Evolutionary conservation across 1,140 invertebrate species (phyloP), one percentile per base, ranked within the genome.

Genomic region (Pogonomyrmex californicus): DNA sequence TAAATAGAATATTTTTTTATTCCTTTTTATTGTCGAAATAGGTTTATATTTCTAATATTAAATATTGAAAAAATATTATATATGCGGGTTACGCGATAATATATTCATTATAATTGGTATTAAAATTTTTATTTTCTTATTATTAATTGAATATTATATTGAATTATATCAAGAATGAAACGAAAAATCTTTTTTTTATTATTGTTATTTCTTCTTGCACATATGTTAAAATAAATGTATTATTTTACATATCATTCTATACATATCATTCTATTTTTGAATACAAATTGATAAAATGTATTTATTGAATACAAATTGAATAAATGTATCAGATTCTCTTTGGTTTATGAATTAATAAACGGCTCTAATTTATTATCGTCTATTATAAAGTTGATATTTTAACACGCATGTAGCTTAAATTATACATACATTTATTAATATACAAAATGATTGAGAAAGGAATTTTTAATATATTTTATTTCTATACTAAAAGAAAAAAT

Each of bases 1-100:
- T 14, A 41, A 85, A 71, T 76, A 51, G n/a, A 38, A 68, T 56
- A 51, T 73, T 54, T 23, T 23, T 23, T 54, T 82, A 65, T 78
- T 63, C 10, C 10, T 36, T 58, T 79, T 79, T 51, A 79, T 51
- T 58, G 23, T 23, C 41, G 14, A 75, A 58, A 75, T 58, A 58
- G 23, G 12, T 54, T 41, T 0, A 38, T 73, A 38, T 10, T 56
- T 56, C 38, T 60, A 60, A 56, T 47, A 30, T 49, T 41, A 58
- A 73, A 73, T 56, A 30, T 75, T 58, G 9, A 17, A 62, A 14
- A 63, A 17, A 49, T 54, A 65, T 30, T 23, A 65, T 41, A 1
- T 66, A 36, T 66, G 33, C 4, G 63, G 23, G 14, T 7, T 66
- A 23, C 56, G n/a, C 9, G 9, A 66, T 49, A 47, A 38, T 17